Conservation (phyloP, 2,113 vertebrate species). For the Poecilia latipinna region DNA sequence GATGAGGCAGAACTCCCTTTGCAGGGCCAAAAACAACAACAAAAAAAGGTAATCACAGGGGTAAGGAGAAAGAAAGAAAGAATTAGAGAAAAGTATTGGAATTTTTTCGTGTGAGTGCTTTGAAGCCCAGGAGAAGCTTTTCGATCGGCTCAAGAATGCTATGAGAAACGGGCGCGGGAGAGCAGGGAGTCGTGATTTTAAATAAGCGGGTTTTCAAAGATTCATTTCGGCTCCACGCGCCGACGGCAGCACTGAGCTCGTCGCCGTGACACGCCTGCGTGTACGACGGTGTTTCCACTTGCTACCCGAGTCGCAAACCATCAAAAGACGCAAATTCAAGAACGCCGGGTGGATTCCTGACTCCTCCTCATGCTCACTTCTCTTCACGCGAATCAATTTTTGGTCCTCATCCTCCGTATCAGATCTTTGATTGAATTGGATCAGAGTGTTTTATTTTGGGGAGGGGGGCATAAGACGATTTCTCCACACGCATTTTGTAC, state of each 20-base stretch:
- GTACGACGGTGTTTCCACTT: neutral
- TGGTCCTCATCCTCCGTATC: constrained; percentile 56
- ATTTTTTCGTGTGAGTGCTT: constrained; percentile 49
- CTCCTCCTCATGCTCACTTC: constrained; percentile 11
- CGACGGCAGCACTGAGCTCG: constrained; percentile 55
- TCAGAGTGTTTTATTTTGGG: constrained; percentile 55
- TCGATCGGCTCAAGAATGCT: constrained; percentile 69
- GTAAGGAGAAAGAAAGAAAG: constrained; percentile 21
- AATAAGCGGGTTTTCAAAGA: constrained; percentile 48
- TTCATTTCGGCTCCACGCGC: constrained; percentile 31
- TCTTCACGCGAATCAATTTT: constrained; percentile 56
- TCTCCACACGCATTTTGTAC: constrained; percentile 64
- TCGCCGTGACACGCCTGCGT: constrained; percentile 21
- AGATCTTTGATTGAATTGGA: constrained; percentile 75
- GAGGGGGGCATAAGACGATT: constrained; percentile 59
- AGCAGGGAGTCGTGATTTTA: constrained; percentile 64
- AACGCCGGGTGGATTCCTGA: constrained; percentile 5
- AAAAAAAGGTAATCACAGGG: constrained; percentile 54
- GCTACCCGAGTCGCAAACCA: constrained; percentile 6
- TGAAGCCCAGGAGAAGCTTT: constrained; percentile 60
- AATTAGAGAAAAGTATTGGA: constrained; percentile 47
- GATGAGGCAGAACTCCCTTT: constrained; percentile 46
- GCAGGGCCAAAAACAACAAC: constrained; percentile 12
- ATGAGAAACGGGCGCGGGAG: constrained; percentile 48
- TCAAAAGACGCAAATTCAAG: constrained; percentile 17